Conservation (phyloP, 2,113 vertebrate genomes). For the Glaucomys volans region DNA sequence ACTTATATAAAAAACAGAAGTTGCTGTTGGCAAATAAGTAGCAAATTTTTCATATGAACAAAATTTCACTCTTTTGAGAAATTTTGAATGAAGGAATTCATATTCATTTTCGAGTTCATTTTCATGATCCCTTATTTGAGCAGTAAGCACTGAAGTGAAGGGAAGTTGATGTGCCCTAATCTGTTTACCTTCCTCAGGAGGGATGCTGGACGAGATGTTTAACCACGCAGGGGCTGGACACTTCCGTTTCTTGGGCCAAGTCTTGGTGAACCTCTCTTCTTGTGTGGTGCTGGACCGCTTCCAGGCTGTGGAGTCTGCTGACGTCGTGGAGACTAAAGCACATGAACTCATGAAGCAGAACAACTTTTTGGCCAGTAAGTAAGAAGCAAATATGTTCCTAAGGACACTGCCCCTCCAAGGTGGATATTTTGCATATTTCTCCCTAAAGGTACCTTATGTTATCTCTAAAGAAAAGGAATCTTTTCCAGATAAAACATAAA, state of each 20-base stretch:
- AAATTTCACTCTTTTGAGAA: not conserved
- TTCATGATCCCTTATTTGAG: not conserved
- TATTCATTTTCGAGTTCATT: not conserved
- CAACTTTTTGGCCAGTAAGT: conserved; percentile 88
- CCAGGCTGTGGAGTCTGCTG: conserved; percentile 79
- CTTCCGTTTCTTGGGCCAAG: conserved; percentile 78
- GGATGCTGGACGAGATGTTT: conserved; percentile 66
- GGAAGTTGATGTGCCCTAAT: not conserved
- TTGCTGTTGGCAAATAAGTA: not conserved
- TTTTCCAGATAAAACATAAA: not conserved
- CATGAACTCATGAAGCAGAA: conserved; percentile 84
- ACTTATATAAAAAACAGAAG: not conserved
- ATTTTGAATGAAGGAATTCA: not conserved
- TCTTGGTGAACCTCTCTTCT: conserved; percentile 86
- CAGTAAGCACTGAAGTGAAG: accelerated
- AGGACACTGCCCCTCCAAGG: accelerated
- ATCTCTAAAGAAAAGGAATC: not conserved
- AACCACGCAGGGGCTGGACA: conserved; percentile 67
- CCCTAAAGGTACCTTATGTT: not conserved
- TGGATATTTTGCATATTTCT: not conserved
- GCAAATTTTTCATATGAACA: not conserved
- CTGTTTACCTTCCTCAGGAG: conserved; percentile 75
- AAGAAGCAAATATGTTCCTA: not conserved
- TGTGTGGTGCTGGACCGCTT: conserved; percentile 86
- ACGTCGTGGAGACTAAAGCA: conserved; percentile 81